These are phyloP conservation scores for Thera obeliscata DNA, from an alignment of 2,888 invertebrate species.

Conservation along the genomic window DNA sequence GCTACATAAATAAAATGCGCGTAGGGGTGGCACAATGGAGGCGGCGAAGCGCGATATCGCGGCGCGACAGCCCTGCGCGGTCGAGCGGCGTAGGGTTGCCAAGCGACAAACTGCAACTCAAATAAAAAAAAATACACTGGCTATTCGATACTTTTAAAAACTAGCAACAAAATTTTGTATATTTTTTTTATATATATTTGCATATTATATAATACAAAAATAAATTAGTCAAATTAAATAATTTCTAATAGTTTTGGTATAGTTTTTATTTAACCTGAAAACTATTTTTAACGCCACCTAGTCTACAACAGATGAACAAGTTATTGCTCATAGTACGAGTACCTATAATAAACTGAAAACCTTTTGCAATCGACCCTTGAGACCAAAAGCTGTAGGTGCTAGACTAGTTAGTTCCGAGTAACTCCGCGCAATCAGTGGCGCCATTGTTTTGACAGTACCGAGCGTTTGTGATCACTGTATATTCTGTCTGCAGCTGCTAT, in stretches of 20 bases:
- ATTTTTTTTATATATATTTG: no score
- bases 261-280: not conserved
- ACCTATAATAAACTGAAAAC: not conserved
- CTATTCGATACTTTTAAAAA: not conserved
- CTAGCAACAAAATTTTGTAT: not conserved
- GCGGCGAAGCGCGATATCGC: conserved; percentile 48
- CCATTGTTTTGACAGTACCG: not conserved
- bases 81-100: conserved; percentile 22
- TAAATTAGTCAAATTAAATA: no score
- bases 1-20: conserved; percentile 52
- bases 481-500: no score
- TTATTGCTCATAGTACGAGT: not conserved
- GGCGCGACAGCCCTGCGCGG: conserved; percentile 51
- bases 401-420: no score
- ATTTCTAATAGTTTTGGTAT: no score
- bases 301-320: not conserved
- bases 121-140: not conserved
- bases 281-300: not conserved
- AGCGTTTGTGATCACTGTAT: not conserved
- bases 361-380: no score
- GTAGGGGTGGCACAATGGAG: conserved; percentile 36
- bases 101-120: not conserved
- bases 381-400: no score
- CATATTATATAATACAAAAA: no score
- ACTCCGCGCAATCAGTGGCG: no score